phyloP scores from a whole-genome alignment of 2,797 vertebrate genomes.

The Acanthurus tractus region DNA sequence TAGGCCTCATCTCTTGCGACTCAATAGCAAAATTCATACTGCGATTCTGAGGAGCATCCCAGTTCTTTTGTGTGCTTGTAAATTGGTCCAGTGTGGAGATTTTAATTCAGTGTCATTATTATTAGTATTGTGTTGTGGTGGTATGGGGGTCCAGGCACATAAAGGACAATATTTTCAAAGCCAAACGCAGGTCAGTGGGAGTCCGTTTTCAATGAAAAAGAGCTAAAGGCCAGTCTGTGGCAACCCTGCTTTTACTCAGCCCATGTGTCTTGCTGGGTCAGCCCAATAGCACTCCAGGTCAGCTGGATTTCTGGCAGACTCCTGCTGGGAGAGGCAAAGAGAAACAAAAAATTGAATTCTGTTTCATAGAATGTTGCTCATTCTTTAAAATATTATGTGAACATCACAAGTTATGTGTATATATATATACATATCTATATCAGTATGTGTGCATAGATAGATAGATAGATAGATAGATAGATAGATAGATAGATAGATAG shows the following conservation, averaged over 20 bases:
- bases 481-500: no score
- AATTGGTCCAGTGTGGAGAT: conserved; percentile 65
- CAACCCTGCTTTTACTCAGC: conserved; percentile 44
- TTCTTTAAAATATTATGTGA: conserved; percentile 48
- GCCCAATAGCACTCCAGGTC: conserved; percentile 64
- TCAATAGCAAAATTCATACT: conserved; percentile 72
- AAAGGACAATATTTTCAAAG: conserved; percentile 75
- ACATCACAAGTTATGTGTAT: conserved; percentile 10
- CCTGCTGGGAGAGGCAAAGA: conserved; percentile 47
- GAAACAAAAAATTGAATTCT: conserved; percentile 45
- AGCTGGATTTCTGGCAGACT: conserved; percentile 53
- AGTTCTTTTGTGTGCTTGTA: conserved; percentile 65
- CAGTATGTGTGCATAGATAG: no score
- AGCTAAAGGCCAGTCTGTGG: conserved; percentile 67
- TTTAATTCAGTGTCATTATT: conserved; percentile 72
- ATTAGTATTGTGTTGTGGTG: conserved; percentile 62
- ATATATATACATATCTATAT: no score
- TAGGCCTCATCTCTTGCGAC: conserved; percentile 64
- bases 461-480: no score
- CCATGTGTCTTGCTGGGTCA: conserved; percentile 71
- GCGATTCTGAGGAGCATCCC: conserved; percentile 67
- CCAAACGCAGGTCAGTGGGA: conserved; percentile 70
- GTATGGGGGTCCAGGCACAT: conserved; percentile 53
- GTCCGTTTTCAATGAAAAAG: conserved; percentile 70
- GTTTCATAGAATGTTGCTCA: conserved; percentile 36